These are phyloP conservation scores for Phaenicophaeus curvirostris DNA, from an alignment of 2,797 vertebrate genomes.

Conservation along the genomic window DNA sequence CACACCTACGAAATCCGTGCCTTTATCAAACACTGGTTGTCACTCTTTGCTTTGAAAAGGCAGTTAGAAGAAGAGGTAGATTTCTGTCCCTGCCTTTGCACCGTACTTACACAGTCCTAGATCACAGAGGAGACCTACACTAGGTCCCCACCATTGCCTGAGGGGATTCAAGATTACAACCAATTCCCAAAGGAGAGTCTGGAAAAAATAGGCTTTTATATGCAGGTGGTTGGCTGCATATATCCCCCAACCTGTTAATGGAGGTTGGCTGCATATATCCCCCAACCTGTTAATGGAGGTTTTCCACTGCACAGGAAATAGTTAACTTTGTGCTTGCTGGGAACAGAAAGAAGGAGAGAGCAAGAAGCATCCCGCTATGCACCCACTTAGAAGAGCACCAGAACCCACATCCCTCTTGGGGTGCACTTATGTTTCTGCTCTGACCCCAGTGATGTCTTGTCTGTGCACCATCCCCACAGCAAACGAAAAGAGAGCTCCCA, in stretches of 20 bases:
- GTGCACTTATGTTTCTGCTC: background rate
- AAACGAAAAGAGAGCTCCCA: background rate
- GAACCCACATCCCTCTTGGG: background rate
- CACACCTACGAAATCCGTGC: conserved; percentile 23
- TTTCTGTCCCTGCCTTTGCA: background rate
- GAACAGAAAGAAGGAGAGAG: background rate
- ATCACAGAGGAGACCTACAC: background rate
- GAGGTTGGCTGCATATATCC: background rate
- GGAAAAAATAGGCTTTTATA: background rate
- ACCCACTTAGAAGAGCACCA: background rate
- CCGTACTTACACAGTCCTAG: background rate
- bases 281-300: background rate
- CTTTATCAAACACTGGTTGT: conserved; percentile 5
- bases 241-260: background rate
- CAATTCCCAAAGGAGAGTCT: background rate
- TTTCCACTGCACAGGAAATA: background rate
- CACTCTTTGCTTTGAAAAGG: conserved; percentile 3
- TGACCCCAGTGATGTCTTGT: background rate
- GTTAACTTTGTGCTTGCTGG: background rate
- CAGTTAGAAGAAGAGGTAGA: background rate
- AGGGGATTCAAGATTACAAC: background rate
- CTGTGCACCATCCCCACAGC: background rate
- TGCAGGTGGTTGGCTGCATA: background rate
- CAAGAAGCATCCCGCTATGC: background rate
- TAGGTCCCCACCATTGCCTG: background rate